phyloP scores from a whole-genome alignment of 2,113 vertebrate species.

The Agelaius phoeniceus region DNA sequence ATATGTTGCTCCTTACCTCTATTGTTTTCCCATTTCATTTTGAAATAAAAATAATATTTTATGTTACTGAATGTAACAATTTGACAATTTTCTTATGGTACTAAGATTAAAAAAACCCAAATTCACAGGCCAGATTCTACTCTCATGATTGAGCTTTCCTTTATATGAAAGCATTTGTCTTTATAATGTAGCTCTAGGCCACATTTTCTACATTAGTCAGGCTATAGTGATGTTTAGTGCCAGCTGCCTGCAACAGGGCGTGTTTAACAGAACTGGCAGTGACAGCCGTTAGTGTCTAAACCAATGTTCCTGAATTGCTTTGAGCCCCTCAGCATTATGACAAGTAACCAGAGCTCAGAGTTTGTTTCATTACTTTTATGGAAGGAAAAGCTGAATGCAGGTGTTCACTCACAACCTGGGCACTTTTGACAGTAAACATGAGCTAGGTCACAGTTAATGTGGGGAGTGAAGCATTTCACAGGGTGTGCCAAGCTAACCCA shows the following conservation, averaged over 20 bases:
- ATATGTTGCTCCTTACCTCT: not conserved
- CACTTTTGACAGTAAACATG: not conserved
- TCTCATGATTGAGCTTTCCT: not conserved
- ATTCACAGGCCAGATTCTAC: not conserved
- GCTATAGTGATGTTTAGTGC: conserved; percentile 28
- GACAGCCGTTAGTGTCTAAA: not conserved
- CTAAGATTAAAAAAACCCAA: not conserved
- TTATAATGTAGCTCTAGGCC: not conserved
- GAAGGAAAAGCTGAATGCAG: not conserved
- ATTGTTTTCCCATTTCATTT: not conserved
- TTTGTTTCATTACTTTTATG: not conserved
- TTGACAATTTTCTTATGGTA: not conserved
- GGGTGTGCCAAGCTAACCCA: not conserved
- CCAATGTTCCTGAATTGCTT: not conserved
- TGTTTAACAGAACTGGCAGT: conserved; percentile 33
- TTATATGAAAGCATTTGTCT: not conserved
- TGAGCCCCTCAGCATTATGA: not conserved
- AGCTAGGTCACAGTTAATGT: not conserved
- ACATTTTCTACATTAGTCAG: conserved; percentile 40
- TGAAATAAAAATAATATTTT: conserved; percentile 34
- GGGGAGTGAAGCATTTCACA: not conserved
- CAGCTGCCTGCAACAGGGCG: conserved; percentile 41
- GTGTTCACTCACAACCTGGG: not conserved
- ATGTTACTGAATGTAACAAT: not conserved
- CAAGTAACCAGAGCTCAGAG: not conserved